Conservation (phyloP, 2,888 invertebrate genomes). For the Melieria crassipennis region DNA sequence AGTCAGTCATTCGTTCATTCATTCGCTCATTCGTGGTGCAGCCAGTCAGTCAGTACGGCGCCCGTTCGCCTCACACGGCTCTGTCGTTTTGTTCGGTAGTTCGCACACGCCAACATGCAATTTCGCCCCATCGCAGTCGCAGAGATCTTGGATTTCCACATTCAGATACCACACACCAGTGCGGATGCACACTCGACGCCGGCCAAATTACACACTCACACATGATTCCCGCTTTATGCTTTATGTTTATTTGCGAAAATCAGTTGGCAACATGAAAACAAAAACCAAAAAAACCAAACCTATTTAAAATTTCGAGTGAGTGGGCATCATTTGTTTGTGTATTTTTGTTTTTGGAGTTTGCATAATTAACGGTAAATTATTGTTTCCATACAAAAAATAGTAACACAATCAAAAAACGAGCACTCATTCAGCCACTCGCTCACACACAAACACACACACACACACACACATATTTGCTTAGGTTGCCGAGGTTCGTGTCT, state of each 20-base stretch:
- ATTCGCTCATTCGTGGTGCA: too few relatives aligned
- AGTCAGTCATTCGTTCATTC: too few relatives aligned
- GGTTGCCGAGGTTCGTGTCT: too few relatives aligned
- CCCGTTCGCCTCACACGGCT: neutral
- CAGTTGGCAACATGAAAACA: too few relatives aligned
- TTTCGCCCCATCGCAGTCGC: slow-evolving; percentile 5
- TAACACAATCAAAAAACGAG: neutral
- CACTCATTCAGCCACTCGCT: slow-evolving; percentile 23
- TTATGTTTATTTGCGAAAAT: neutral
- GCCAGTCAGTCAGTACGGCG: too few relatives aligned
- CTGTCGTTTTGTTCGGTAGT: slow-evolving; percentile 2
- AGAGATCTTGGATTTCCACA: too few relatives aligned
- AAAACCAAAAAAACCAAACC: too few relatives aligned
- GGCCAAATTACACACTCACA: too few relatives aligned
- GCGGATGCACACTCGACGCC: too few relatives aligned
- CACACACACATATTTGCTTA: slow-evolving; percentile 8
- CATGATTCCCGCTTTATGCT: neutral
- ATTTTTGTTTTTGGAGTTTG: neutral
- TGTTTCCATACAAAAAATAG: neutral
- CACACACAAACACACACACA: slow-evolving; percentile 11
- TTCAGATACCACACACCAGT: too few relatives aligned
- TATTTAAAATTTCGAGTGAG: too few relatives aligned
- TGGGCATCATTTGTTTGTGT: too few relatives aligned
- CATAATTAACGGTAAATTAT: slow-evolving; percentile 6
- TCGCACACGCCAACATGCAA: slow-evolving; percentile 28